These are phyloP conservation scores for Oryzias melastigma DNA, from an alignment of 2,113 vertebrate genomes.

Conservation along the genomic window DNA sequence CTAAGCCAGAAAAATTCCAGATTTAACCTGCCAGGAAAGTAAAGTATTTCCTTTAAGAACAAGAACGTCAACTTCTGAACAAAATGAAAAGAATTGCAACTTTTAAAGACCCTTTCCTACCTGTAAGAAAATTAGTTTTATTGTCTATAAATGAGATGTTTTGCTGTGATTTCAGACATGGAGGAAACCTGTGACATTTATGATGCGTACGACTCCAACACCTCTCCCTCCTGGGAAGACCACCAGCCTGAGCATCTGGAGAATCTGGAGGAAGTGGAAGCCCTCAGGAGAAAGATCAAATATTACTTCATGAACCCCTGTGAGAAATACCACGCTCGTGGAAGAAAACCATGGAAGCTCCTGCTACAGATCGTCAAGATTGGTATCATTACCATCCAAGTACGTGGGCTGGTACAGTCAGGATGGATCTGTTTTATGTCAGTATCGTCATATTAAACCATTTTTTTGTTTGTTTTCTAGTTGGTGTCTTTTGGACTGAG, in stretches of 20 bases:
- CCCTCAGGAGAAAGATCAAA: conserved; percentile 87
- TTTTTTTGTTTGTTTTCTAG: conserved; percentile 64
- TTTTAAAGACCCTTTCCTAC: too few relatives aligned
- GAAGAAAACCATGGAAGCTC: conserved; percentile 92
- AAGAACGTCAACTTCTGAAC: too few relatives aligned
- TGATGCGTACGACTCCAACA: conserved; percentile 15
- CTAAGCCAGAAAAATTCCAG: too few relatives aligned
- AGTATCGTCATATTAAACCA: not conserved
- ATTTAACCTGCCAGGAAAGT: too few relatives aligned
- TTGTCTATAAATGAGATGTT: not conserved
- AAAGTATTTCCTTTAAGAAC: too few relatives aligned
- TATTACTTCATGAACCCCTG: conserved; percentile 96
- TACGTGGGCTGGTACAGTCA: conserved; percentile 31
- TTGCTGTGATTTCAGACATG: conserved; percentile 50
- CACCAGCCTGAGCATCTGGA: conserved; percentile 9
- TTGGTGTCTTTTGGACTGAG: conserved; percentile 90
- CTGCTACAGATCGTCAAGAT: conserved; percentile 90
- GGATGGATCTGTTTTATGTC: not conserved
- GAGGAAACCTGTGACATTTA: conserved; percentile 50
- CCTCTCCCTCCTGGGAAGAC: conserved; percentile 26
- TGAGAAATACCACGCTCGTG: conserved; percentile 89
- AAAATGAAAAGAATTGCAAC: too few relatives aligned
- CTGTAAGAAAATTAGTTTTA: too few relatives aligned
- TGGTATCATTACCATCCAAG: conserved; percentile 88
- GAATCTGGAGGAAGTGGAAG: conserved; percentile 74